phyloP scores from a whole-genome alignment of 2,113 vertebrate genomes.

The Hydrolagus affinis region DNA sequence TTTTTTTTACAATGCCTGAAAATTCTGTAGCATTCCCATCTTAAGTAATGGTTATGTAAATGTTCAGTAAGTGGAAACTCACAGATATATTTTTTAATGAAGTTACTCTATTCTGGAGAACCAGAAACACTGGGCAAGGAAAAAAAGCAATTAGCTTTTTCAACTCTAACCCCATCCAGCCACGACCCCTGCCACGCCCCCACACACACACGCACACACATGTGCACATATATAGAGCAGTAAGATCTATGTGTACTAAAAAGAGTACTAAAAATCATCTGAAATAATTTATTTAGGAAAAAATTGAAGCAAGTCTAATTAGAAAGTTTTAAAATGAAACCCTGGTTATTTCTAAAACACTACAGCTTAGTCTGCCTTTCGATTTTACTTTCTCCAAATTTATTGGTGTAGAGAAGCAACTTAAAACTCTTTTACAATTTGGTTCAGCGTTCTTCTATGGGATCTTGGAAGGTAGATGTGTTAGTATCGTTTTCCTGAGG shows the following conservation, averaged over 20 bases:
- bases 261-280: background rate
- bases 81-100: background rate
- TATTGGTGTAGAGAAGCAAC: background rate
- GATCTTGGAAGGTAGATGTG: conserved; percentile 2
- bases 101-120: too few species aligned
- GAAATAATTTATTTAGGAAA: too few species aligned
- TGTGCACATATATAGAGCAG: too few species aligned
- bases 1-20: background rate
- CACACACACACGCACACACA: too few species aligned
- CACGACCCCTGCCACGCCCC: too few species aligned
- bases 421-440: too few species aligned
- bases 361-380: background rate
- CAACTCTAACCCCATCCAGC: too few species aligned
- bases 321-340: background rate
- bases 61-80: background rate
- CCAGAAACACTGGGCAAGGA: too few species aligned
- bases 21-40: background rate
- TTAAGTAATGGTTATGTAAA: background rate
- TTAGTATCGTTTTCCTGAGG: conserved; percentile 5
- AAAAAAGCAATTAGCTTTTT: too few species aligned
- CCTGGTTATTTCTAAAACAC: background rate
- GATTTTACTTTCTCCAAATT: background rate
- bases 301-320: background rate
- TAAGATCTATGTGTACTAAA: background rate
- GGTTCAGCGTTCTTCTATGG: background rate